A percentile compares a stretch with the other conserved stretches of the same genome.
These are phyloP conservation scores for Hippasteria phrygiana DNA, from an alignment of 53 echinoderm and acorn worm genomes.

Conservation along the genomic window DNA sequence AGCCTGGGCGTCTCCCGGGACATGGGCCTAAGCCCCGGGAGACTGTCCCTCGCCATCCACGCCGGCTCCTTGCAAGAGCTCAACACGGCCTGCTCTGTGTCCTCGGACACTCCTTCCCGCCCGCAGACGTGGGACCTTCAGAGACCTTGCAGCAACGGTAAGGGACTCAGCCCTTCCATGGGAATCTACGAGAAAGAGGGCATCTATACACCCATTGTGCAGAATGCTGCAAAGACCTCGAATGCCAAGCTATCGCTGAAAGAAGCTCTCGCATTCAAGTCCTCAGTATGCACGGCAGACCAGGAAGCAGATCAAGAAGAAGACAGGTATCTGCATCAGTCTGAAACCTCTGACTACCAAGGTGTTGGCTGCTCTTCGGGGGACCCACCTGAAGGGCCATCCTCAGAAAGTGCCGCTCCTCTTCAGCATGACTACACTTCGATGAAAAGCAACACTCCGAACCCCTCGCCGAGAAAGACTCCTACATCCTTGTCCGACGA, in stretches of 20 bases:
- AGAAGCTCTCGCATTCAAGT: conserved; percentile 13
- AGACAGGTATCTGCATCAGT: neutral
- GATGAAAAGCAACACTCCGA: neutral
- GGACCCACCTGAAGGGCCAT: neutral
- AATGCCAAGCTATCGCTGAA: neutral
- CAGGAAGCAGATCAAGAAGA: neutral
- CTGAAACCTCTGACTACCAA: neutral
- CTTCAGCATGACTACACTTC: conserved; percentile 26
- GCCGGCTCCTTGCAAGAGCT: conserved; percentile 59
- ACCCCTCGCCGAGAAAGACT: neutral
- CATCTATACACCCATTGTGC: neutral
- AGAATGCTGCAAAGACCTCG: neutral
- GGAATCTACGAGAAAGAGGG: neutral
- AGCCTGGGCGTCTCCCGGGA: conserved; percentile 3
- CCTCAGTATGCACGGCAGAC: neutral
- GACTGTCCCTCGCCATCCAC: conserved; percentile 43
- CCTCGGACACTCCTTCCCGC: neutral
- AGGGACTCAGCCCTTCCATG: neutral
- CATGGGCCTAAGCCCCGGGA: neutral
- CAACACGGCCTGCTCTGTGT: neutral
- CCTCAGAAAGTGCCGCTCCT: neutral
- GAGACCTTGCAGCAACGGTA: neutral
- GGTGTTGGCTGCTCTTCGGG: neutral
- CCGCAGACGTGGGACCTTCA: conserved; percentile 4
- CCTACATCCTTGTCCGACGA: conserved; percentile 22